Conservation (phyloP, 2,797 vertebrate species). For the Pteropus rufus region DNA sequence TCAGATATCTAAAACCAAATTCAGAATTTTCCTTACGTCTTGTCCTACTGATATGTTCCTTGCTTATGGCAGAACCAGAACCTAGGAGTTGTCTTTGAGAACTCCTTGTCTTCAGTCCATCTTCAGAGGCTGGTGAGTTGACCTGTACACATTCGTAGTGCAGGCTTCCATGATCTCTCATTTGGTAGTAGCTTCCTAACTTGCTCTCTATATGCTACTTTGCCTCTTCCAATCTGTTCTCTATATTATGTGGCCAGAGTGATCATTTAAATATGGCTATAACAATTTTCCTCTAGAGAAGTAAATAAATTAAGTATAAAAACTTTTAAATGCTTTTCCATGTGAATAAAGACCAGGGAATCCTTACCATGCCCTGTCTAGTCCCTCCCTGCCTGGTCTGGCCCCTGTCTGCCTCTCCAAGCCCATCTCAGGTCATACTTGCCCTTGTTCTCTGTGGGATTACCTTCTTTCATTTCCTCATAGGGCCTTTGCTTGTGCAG, state of each 20-base stretch:
- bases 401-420: background rate
- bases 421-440: background rate
- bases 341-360: background rate
- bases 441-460: background rate
- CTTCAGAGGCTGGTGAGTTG: background rate
- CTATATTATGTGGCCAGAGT: background rate
- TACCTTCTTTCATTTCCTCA: background rate
- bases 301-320: background rate
- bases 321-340: background rate
- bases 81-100: background rate
- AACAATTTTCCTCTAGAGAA: background rate
- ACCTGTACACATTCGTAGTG: background rate
- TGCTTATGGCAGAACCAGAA: background rate
- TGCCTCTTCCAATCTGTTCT: background rate
- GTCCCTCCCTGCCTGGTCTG: background rate
- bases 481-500: background rate
- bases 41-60: background rate
- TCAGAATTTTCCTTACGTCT: background rate
- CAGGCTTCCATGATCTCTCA: background rate
- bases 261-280: background rate
- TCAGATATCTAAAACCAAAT: background rate
- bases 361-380: background rate
- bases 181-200: background rate
- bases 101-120: too few species aligned
- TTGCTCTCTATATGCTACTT: background rate